These are phyloP conservation scores for Tridacna gigas DNA, from an alignment of 2,888 invertebrate genomes.

Conservation along the genomic window DNA sequence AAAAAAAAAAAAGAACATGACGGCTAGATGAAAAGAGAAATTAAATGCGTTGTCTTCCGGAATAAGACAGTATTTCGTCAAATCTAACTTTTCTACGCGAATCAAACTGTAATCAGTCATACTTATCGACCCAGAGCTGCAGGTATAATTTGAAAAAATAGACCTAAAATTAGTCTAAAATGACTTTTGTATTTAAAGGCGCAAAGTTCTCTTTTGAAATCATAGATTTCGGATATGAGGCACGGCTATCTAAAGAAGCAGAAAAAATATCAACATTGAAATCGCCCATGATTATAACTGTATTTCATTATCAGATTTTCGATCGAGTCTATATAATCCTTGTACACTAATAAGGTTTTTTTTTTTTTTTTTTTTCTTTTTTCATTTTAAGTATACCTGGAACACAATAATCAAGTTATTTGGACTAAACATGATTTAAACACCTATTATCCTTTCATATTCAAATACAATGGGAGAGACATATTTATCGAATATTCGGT, in stretches of 20 bases:
- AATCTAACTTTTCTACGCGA: neutral
- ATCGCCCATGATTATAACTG: conserved; percentile 17
- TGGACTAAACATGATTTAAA: conserved; percentile 2
- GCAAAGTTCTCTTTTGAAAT: neutral
- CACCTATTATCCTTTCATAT: conserved; percentile 9
- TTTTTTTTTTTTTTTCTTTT: too few relatives aligned
- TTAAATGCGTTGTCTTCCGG: conserved; percentile 4
- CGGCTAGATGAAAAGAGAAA: conserved; percentile 13
- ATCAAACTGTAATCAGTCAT: conserved; percentile 11
- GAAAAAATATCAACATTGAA: conserved; percentile 6
- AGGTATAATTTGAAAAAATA: conserved; percentile 3
- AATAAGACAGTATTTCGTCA: neutral
- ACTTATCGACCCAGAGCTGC: neutral
- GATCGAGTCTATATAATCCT: conserved; percentile 6
- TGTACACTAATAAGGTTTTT: neutral
- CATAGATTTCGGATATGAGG: neutral
- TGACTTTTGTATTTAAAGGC: neutral
- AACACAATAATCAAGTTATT: conserved; percentile 4
- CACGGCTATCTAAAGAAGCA: neutral
- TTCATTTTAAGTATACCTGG: conserved; percentile 21
- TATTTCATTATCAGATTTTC: conserved; percentile 17
- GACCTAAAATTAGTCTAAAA: neutral
- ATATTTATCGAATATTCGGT: neutral
- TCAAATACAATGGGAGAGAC: neutral
- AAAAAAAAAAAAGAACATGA: too few relatives aligned